Evolutionary conservation across 2,797 vertebrate species (phyloP), one percentile per base, ranked within the genome.

Genomic region (Zenarchopterus dispar): DNA sequence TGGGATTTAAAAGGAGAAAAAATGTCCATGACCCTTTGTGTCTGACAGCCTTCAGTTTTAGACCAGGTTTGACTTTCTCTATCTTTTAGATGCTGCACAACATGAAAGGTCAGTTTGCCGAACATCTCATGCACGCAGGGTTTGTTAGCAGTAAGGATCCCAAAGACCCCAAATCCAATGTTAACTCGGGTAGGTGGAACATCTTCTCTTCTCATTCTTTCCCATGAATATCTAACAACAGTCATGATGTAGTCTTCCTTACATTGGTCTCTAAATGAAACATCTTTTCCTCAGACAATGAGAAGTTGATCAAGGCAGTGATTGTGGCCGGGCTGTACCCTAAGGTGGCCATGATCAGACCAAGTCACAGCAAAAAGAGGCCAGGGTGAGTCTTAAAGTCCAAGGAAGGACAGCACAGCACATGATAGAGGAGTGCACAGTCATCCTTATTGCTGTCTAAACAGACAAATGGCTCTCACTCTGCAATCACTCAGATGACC

Each of bases 291-390:
- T 28, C 89, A 99, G 98, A 95, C 72, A 99, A 99, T 43, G 96
- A 99, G 87, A 99, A 98, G 91, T 88, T 99, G 81, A 95, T 99
- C 73, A 99, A 99, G 89, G 97, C 98, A 0, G 97, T 98, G 73
- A 98, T 99, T 62, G 98, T 97, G 56, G 98, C 98, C 18, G 97
- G 97, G 8, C 91, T 99, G 59, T 99, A 99, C 87, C 97, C 98
- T 1, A 99, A 99, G 90, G 98, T 99, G 81, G 98, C 97, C 60
- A 98, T 94, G 93, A 97, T 99, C 75, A 93, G 93, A 62, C 93
- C 94, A 13, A 95, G 92, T 74, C 92, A 93, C 86, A 95, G 93
- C 91, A 98, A 95, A 85, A 97, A 93, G 88, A 95, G 95, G 68
- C 95, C 95, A n/a, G 93, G 93, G 97, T 99, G 92, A 96, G 97